Evolutionary conservation across 2,797 vertebrate species (phyloP).

Genomic region (Sus cebifrons): DNA sequence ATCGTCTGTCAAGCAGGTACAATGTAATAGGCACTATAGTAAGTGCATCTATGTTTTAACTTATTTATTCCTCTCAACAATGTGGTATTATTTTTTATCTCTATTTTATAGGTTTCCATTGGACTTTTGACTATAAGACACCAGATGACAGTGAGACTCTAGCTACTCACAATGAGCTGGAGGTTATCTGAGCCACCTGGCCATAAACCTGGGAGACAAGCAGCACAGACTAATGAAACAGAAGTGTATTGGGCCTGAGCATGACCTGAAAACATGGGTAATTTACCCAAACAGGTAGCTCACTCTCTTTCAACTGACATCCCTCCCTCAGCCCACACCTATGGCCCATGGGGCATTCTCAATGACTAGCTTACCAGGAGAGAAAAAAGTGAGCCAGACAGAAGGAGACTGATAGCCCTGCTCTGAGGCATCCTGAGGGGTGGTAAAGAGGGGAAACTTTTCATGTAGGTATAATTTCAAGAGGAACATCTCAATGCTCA

Average conservation of each 20-base stretch:
- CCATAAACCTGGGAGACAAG: not conserved
- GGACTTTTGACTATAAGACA: conserved; percentile 31
- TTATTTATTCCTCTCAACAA: not conserved
- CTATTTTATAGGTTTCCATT: not conserved
- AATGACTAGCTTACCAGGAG: not conserved
- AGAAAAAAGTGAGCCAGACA: not conserved
- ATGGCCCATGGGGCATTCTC: not conserved
- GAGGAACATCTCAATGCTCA: not conserved
- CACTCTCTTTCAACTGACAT: not conserved
- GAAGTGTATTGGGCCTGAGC: not conserved
- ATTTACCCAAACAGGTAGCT: not conserved
- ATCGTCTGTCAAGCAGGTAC: not conserved
- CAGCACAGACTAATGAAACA: not conserved
- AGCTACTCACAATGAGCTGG: not conserved
- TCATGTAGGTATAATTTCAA: not conserved
- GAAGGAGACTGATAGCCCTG: not conserved
- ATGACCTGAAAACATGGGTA: not conserved
- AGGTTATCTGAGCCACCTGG: not conserved
- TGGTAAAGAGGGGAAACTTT: not conserved
- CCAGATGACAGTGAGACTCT: conserved; percentile 13
- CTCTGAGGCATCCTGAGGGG: not conserved
- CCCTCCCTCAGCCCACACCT: not conserved
- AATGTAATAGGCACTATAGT: not conserved
- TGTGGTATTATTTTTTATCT: not conserved
- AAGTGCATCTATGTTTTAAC: not conserved